Evolutionary conservation across 2,113 vertebrate species (phyloP).

Genomic region (Brachypodius melanocephalos): DNA sequence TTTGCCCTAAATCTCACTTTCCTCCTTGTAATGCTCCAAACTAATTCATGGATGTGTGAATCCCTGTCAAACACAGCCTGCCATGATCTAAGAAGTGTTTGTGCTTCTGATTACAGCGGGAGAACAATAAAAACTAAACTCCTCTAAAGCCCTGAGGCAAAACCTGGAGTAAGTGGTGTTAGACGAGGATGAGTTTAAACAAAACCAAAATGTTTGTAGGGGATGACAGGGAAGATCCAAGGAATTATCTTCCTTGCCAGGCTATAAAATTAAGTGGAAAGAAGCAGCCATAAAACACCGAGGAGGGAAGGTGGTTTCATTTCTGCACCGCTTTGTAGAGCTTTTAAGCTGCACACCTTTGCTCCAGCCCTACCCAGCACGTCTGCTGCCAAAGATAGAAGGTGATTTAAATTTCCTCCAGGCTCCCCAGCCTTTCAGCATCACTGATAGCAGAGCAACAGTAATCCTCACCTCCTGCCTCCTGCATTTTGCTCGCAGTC

Average conservation of each 20-base stretch:
- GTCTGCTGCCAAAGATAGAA: slow-evolving; percentile 14
- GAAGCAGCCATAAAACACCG: not conserved
- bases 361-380: not conserved
- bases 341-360: slow-evolving; percentile 25
- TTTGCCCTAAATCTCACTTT: not conserved
- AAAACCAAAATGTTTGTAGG: not conserved
- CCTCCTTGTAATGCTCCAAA: not conserved
- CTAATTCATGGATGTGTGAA: not conserved
- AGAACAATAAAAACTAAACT: not conserved
- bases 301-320: not conserved
- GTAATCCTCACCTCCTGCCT: slow-evolving; percentile 10
- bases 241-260: not conserved
- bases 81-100: not conserved
- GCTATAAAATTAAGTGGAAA: slow-evolving; percentile 14
- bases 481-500: not conserved
- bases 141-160: not conserved
- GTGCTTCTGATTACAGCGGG: not conserved
- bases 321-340: not conserved
- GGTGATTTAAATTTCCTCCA: slow-evolving; percentile 31
- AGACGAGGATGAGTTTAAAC: not conserved
- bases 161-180: not conserved
- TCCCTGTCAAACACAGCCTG: not conserved
- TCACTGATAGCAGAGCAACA: not conserved
- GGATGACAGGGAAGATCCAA: not conserved
- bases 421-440: slow-evolving; percentile 9